phyloP scores from a whole-genome alignment of 1,140 invertebrate species.

The Sipha flava region DNA sequence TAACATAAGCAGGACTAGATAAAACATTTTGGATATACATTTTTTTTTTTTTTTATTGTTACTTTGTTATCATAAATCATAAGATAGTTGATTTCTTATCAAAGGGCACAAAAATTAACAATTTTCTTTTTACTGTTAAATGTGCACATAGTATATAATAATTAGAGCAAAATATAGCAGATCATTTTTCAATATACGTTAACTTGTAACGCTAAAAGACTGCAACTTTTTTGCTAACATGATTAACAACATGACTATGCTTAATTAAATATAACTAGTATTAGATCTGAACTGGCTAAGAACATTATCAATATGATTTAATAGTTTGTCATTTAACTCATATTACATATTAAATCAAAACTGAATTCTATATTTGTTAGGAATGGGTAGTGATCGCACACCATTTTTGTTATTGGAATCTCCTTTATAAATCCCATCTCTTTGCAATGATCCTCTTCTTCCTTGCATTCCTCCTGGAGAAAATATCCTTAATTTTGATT shows the following conservation, averaged over 20 bases:
- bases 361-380: constrained; percentile 42
- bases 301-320: background rate
- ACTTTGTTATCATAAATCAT: background rate
- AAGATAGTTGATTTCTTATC: background rate
- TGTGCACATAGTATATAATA: background rate
- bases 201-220: constrained; percentile 26
- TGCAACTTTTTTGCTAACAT: background rate
- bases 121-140: background rate
- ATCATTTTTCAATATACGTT: constrained; percentile 27
- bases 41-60: background rate
- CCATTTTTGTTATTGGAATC: constrained; percentile 33
- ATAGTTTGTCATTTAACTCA: background rate
- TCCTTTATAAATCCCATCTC: constrained; percentile 22
- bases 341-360: constrained; percentile 35
- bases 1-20: constrained; percentile 3
- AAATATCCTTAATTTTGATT: constrained; percentile 37
- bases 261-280: background rate
- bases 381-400: constrained; percentile 39
- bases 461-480: constrained; percentile 32
- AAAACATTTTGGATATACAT: background rate
- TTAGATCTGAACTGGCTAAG: background rate
- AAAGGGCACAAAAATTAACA: background rate
- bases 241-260: background rate
- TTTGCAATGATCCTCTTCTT: constrained; percentile 38
- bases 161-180: constrained; percentile 4